Percentiles rank a stretch among this genome's conserved stretches.
Conservation (phyloP, 2,113 vertebrate genomes). For the Pipra filicauda region DNA sequence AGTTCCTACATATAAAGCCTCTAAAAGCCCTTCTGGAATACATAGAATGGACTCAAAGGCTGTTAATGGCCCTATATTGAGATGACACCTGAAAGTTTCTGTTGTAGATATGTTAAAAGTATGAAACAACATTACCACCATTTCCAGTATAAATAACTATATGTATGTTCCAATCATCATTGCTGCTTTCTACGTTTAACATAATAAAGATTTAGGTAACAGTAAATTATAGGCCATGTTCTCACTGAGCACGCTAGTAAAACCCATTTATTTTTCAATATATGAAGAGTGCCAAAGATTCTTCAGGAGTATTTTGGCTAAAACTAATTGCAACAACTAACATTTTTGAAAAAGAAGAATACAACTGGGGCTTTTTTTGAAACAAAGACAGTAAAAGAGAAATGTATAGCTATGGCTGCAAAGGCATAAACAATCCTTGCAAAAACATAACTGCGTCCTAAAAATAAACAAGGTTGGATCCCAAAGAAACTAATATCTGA, state of each 20-base stretch:
- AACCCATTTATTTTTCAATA: background rate
- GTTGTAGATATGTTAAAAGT: background rate
- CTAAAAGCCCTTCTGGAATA: background rate
- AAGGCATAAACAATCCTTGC: background rate
- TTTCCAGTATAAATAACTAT: background rate
- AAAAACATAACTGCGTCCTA: background rate
- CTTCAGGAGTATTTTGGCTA: background rate
- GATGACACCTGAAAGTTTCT: background rate
- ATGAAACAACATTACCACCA: background rate
- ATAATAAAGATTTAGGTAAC: background rate
- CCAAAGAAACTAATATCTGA: background rate
- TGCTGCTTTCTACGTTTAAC: background rate
- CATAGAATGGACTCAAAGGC: background rate
- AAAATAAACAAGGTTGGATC: background rate
- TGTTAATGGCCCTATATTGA: background rate
- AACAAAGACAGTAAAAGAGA: background rate
- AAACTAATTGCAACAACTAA: background rate
- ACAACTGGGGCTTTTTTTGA: background rate
- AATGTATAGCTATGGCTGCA: background rate
- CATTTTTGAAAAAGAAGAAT: background rate
- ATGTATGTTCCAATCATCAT: background rate
- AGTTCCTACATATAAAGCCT: background rate
- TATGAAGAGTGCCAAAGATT: background rate
- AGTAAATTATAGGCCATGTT: background rate
- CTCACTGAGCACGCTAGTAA: background rate